Percentiles rank a stretch among this genome's conserved stretches.
phyloP scores from a whole-genome alignment of 1,140 invertebrate genomes.

The Tetragonula clypearis region DNA sequence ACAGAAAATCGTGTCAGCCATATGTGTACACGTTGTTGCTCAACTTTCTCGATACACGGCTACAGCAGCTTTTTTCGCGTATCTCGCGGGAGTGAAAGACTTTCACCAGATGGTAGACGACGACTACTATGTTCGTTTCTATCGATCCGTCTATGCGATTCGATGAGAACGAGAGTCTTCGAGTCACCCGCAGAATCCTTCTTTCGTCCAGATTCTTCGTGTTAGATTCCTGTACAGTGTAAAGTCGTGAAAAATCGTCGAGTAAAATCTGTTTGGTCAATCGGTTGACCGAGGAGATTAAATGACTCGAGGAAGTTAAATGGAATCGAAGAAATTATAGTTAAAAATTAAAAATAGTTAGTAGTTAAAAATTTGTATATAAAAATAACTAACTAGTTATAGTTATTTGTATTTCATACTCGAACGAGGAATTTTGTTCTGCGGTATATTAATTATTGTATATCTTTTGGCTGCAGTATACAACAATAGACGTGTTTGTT shows the following conservation, averaged over 20 bases:
- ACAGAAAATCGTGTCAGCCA: conserved; percentile 44
- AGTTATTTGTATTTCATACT: no score
- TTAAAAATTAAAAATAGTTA: no score
- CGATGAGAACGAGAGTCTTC: not conserved
- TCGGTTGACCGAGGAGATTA: not conserved
- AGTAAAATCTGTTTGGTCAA: not conserved
- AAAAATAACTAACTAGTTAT: no score
- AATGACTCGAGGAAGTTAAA: not conserved
- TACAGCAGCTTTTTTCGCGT: conserved; percentile 13
- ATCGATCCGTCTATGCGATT: conserved; percentile 27
- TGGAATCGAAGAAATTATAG: not conserved
- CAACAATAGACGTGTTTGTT: no score
- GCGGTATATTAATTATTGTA: no score
- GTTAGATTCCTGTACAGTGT: not conserved
- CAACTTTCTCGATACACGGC: conserved; percentile 38
- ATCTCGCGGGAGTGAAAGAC: not conserved
- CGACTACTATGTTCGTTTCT: conserved; percentile 13
- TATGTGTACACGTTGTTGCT: not conserved
- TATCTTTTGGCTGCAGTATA: no score
- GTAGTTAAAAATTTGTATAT: not conserved
- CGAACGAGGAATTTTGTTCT: no score
- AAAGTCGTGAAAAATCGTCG: no score
- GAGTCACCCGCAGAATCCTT: not conserved
- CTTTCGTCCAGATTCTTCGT: not conserved
- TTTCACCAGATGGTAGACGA: conserved; percentile 1